Evolutionary conservation across 2,113 vertebrate genomes (phyloP), one percentile per base, ranked within the genome.

Genomic region (Podarcis cretensis): DNA sequence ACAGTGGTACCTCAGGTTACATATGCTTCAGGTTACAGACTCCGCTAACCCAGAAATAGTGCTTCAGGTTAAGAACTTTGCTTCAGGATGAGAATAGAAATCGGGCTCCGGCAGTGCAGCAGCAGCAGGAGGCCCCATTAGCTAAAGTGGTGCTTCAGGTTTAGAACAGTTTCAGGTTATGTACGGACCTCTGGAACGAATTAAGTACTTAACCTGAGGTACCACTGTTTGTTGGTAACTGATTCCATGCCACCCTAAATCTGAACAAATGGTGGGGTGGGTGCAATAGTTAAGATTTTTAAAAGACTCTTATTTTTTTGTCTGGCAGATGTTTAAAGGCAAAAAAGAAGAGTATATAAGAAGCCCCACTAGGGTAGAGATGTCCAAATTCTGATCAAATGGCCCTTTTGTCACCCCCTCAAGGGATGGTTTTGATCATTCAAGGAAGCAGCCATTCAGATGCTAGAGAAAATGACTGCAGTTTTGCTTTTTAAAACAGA

Each of bases 391-490:
- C 84, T 87, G 91, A 1, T 88, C 48, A 54, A 82, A 27, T 82
- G 21, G 4, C 59, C 69, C 77, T 73, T 84, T 85, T 75, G 25
- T 83, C 87, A 84, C 79, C 91, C 32, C 84, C 48, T 85, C 10
- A 30, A 6, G 63, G 43, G 86, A 89, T 30, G 1, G 16, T 78
- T 93, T 88, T 87, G 14, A 84, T 84, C 75, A 81, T 90, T 89
- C 82, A 89, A 88, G 89, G 85, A 35, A 89, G 83, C 5, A 83
- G 48, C n/a, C 35, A 82, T 59, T 32, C 32, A 12, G 21, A 85
- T 73, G n/a, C 63, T 48, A 84, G 16, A 78, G 25, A 77, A 69
- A 71, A 63, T 69, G 32, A 43, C 30, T 57, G 14, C 25, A 85
- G 76, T 63, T 10, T 10, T 90, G 35, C 0, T 84, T n/a, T 80